Base-by-base conservation (phyloP, 2,888 invertebrate genomes). In the Apodemia duryi region DNA sequence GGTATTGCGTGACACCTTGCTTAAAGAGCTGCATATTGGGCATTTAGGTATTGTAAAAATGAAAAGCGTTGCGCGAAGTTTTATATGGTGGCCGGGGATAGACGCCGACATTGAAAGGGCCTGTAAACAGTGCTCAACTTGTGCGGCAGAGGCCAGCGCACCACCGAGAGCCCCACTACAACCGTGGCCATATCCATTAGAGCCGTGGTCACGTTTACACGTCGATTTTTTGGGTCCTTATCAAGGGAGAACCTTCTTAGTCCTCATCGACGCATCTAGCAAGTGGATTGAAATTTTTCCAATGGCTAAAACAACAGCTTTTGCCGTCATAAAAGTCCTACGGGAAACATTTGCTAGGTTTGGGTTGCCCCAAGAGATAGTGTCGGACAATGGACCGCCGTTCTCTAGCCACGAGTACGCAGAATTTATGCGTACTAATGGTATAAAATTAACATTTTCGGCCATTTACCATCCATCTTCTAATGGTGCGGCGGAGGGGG, bases 31-130 rank as follows among this genome's bases (percentile, higher is more conserved):
- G 49, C 51, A 63, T 21, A 35, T 35, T 4, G 63, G 51, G 32
- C 73, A 75, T 52, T 57, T 70, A 35, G 73, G 74, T 0, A 64
- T 74, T 0, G 69, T 72, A 73, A 67, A 73, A 67, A 74, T 72
- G 71, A 73, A 74, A 69, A 67, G 65, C 52, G 61, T 71, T 5
- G 69, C 71, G 0, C 64, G 72, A 0, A 70, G 64, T 51, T 74
- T 71, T 51, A 70, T 74, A 1, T 75, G 72, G 51, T 74, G 72
- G 73, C 70, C 71, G 3, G 66, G 62, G n/a, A 57, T 74, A 10
- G 75, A 75, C 52, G 32, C 35, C 0, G 70, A 72, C 7, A 67
- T 74, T n/a, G 73, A 75, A 51, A 57, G 62, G 1, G 6, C 70
- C 29, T 65, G 71, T 60, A 62, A 70, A 13, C 11, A 35, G 32